Evolutionary conservation across 2,113 vertebrate genomes (phyloP), one percentile per base, ranked within the genome.

Genomic region (Antennarius striatus): DNA sequence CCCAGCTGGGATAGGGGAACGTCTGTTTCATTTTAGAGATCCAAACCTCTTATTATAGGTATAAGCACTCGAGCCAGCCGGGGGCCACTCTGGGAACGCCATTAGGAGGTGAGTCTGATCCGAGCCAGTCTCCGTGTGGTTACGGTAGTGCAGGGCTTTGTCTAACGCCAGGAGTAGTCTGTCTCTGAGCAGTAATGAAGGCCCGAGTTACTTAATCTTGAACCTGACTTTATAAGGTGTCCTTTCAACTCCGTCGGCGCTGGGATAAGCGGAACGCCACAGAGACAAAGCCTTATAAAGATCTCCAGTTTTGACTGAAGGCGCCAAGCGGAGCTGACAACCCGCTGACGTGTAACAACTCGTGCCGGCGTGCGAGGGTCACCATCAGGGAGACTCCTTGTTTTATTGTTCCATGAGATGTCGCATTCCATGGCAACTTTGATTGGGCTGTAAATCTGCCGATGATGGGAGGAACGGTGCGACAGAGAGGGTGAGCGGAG

Each of bases 71-170:
- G 50, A 45, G 51, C 39, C 65, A 65, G 75, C 68, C 53, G 40
- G 68, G 29, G 73, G 52, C 78, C 60, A 68, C 55, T 84, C 83
- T 85, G 85, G 83, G 62, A 89, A 86, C 80, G 81, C 71, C 73
- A 89, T 91, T 90, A 91, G 66, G 77, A 87, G 88, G 90, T 91
- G 91, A 78, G 78, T 69, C 53, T 86, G 91, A 92, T 78, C 60
- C 4, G 67, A 80, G 75, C 78, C 90, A 92, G 91, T 68, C 60
- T 49, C 22, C 4, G 54, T 64, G 81, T 6, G 51, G 82, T 77
- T 87, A 85, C 84, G 79, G 81, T 73, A 80, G 67, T 78, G 66
- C 59, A 45, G 61, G 73, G 68, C 57, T 68, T 28, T 5, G 68
- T 77, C 81, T 85, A 85, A 88, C 82, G 66, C 80, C 66, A 83